These are phyloP conservation scores for Sardina pilchardus DNA, from an alignment of 2,113 vertebrate genomes.

Conservation along the genomic window DNA sequence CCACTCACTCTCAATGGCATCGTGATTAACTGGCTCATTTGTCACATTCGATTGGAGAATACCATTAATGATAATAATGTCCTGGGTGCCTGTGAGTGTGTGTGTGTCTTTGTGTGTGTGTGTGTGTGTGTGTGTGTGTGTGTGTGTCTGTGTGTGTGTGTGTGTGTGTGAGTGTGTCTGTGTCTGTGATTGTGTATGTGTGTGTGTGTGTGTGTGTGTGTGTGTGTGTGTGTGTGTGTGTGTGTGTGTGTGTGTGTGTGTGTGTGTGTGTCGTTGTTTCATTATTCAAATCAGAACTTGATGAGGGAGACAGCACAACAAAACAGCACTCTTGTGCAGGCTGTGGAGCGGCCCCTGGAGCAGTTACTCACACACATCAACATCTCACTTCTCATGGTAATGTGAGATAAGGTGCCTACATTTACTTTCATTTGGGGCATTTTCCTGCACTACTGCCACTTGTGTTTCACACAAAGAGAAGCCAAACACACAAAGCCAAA, in stretches of 20 bases:
- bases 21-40: background rate
- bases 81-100: background rate
- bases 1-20: background rate
- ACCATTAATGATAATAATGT: background rate
- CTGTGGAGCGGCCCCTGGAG: too few relatives aligned
- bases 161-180: background rate
- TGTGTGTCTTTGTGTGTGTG: slow-evolving; percentile 10
- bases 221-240: slow-evolving; percentile 8
- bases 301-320: background rate
- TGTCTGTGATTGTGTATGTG: background rate
- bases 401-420: background rate
- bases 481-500: too few relatives aligned
- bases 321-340: background rate
- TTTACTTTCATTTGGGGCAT: too few relatives aligned
- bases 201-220: slow-evolving; percentile 4
- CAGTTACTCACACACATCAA: background rate
- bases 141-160: slow-evolving; percentile 10
- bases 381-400: background rate
- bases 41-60: slow-evolving; percentile 12
- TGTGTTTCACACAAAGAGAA: too few relatives aligned
- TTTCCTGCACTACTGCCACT: too few relatives aligned
- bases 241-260: background rate
- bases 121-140: background rate
- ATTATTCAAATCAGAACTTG: background rate
- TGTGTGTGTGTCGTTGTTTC: background rate